Conservation (phyloP, 1,140 invertebrate species). For the Drosophila willistoni region DNA sequence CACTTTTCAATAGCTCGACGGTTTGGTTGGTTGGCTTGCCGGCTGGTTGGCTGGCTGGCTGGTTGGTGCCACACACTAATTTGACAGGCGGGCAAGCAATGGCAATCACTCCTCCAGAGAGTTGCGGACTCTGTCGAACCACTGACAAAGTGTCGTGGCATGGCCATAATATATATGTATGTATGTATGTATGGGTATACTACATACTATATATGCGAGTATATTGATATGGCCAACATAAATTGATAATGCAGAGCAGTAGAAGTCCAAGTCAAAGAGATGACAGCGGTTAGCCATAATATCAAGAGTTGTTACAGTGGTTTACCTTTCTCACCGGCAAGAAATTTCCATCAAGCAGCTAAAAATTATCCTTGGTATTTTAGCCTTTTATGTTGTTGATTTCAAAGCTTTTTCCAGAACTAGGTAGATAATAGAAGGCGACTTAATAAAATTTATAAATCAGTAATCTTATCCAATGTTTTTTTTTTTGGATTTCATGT, state of each 20-base stretch:
- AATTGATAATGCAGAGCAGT: slow-evolving; percentile 15
- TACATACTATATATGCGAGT: not conserved
- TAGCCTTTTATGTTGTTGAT: too few species aligned
- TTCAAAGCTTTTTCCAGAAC: too few species aligned
- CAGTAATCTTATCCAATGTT: too few species aligned
- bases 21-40: too few species aligned
- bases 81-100: slow-evolving; percentile 77
- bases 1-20: slow-evolving; percentile 69
- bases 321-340: not conserved
- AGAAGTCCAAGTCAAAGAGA: not conserved
- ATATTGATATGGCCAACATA: slow-evolving; percentile 42
- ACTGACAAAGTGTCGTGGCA: slow-evolving; percentile 69
- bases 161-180: slow-evolving; percentile 47
- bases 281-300: slow-evolving; percentile 1
- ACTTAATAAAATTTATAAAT: too few species aligned
- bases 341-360: too few species aligned
- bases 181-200: slow-evolving; percentile 20
- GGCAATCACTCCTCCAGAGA: slow-evolving; percentile 62
- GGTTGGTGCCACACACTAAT: slow-evolving; percentile 55
- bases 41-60: too few species aligned
- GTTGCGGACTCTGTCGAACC: slow-evolving; percentile 21
- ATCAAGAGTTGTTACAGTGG: not conserved
- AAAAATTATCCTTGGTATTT: too few species aligned
- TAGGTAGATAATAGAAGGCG: too few species aligned
- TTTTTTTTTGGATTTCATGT: too few species aligned